Conservation (phyloP, 2,888 invertebrate species). For the Hoplodrina ambigua region DNA sequence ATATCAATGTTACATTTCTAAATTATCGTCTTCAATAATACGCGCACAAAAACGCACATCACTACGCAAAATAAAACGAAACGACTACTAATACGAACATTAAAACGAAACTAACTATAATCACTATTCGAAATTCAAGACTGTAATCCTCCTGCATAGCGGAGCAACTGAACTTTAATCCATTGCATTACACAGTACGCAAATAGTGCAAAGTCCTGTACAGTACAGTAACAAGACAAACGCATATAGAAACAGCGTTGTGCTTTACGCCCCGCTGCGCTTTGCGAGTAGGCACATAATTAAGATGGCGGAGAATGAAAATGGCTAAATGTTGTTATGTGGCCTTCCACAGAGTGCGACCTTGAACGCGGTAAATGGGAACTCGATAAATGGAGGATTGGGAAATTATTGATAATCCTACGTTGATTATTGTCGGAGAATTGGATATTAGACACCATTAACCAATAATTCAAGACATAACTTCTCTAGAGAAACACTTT, state of each 20-base stretch:
- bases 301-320: slow-evolving; percentile 69
- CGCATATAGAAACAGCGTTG: slow-evolving; percentile 65
- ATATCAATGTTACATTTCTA: too few relatives aligned
- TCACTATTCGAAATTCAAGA: slow-evolving; percentile 24
- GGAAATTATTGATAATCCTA: slow-evolving; percentile 19
- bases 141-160: slow-evolving; percentile 34
- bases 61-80: slow-evolving; percentile 6
- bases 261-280: slow-evolving; percentile 61
- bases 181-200: slow-evolving; percentile 47
- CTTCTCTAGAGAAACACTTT: too few relatives aligned
- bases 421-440: neutral
- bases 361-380: slow-evolving; percentile 51
- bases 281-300: slow-evolving; percentile 57
- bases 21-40: neutral
- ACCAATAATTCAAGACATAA: too few relatives aligned
- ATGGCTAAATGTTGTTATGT: slow-evolving; percentile 78
- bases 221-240: slow-evolving; percentile 63
- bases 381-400: slow-evolving; percentile 34
- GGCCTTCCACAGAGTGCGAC: slow-evolving; percentile 63
- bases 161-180: slow-evolving; percentile 41
- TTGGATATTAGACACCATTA: too few relatives aligned
- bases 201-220: slow-evolving; percentile 62
- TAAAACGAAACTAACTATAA: neutral
- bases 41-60: neutral
- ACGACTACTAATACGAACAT: neutral